A percentile compares a stretch with the other conserved stretches of the same genome.
Evolutionary conservation across 1,140 invertebrate genomes (phyloP).

Genomic region (Whitmania pigra): DNA sequence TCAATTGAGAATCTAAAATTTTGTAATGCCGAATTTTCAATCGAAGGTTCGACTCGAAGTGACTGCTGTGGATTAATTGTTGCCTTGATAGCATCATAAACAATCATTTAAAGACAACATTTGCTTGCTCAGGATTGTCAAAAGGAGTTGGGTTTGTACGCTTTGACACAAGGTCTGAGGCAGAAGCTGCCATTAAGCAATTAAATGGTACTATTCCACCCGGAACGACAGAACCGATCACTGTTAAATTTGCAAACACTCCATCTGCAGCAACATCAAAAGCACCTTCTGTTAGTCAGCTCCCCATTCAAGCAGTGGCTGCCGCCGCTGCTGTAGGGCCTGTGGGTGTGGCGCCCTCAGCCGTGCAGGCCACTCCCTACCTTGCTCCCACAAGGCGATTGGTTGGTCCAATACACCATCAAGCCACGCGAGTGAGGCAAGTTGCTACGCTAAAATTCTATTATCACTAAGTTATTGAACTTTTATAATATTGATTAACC

Average conservation of each 20-base stretch:
- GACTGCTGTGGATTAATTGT: too few species aligned
- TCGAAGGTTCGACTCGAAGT: too few species aligned
- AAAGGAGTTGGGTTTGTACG: constrained; percentile 99
- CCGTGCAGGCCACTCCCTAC: constrained; percentile 52
- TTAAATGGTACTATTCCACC: constrained; percentile 88
- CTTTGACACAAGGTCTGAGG: constrained; percentile 92
- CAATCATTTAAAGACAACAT: too few species aligned
- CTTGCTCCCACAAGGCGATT: constrained; percentile 59
- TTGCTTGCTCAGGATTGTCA: constrained; percentile 60
- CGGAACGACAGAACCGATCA: constrained; percentile 79
- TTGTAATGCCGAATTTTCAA: too few species aligned
- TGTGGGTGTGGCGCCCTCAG: constrained; percentile 28
- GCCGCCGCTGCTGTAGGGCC: constrained; percentile 49
- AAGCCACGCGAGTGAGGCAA: constrained; percentile 79
- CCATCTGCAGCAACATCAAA: constrained; percentile 39
- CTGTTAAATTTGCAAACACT: constrained; percentile 96
- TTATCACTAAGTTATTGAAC: background rate
- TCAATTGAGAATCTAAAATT: too few species aligned
- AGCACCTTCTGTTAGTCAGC: constrained; percentile 27
- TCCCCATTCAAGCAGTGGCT: constrained; percentile 35
- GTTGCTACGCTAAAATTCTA: constrained; percentile 19
- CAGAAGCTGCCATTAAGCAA: constrained; percentile 91
- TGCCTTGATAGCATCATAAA: too few species aligned
- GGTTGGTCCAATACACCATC: constrained; percentile 82
- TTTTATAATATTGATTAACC: background rate